Conservation (phyloP, 2,113 vertebrate species). For the Dunckerocampus dactyliophorus region DNA sequence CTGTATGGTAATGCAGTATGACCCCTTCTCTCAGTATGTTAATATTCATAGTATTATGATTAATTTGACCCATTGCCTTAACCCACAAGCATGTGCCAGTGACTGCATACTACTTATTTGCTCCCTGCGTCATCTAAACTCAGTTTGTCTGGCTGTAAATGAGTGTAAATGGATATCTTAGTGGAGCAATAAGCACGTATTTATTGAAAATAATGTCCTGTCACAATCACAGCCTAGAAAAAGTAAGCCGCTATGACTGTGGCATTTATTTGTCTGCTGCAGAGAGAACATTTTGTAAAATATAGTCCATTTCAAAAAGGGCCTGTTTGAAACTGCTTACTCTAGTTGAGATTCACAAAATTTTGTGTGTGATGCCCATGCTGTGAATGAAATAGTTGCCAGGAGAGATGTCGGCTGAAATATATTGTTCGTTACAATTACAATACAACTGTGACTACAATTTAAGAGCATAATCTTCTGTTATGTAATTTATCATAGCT, state of each 20-base stretch:
- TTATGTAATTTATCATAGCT: background rate
- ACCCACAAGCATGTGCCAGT: constrained; percentile 45
- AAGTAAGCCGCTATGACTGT: constrained; percentile 31
- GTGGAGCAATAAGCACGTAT: constrained; percentile 50
- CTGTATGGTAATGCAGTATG: constrained; percentile 52
- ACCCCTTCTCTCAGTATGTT: constrained; percentile 61
- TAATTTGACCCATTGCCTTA: constrained; percentile 63
- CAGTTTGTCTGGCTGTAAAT: constrained; percentile 53
- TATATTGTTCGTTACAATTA: background rate
- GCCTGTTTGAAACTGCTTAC: constrained; percentile 22
- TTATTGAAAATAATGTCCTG: constrained; percentile 65
- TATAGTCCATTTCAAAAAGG: constrained; percentile 29
- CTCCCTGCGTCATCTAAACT: constrained; percentile 48
- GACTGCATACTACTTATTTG: constrained; percentile 50
- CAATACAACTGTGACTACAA: background rate
- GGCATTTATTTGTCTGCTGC: constrained; percentile 43
- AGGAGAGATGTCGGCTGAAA: background rate
- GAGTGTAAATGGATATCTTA: constrained; percentile 57
- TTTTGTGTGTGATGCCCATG: constrained; percentile 10
- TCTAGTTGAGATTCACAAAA: background rate
- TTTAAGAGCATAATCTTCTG: constrained; percentile 1
- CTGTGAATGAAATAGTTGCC: constrained; percentile 19
- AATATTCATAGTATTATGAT: constrained; percentile 72
- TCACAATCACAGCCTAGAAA: constrained; percentile 51
- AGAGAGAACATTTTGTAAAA: constrained; percentile 36